Evolutionary conservation across 92 coral and sea anemone species (phyloP), one percentile per base, ranked within the genome.

Genomic region (Phenganax marumi): DNA sequence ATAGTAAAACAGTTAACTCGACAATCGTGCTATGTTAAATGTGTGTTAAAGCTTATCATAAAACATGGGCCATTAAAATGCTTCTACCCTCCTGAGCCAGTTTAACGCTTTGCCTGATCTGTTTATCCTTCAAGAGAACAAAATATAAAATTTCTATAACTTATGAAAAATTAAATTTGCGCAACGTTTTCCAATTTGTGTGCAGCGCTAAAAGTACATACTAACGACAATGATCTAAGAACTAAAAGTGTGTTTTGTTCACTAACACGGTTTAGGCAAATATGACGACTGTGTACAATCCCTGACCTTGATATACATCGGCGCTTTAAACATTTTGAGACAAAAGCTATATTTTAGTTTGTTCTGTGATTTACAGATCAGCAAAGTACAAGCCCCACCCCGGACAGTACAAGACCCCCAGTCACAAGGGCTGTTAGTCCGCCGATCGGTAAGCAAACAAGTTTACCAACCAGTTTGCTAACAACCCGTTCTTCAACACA

Each of bases 291-390:
- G 43, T 33, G 43, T 33, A 33, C 43, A 33, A 33, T 33, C 43
- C 43, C 43, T 33, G 43, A 33, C 43, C 43, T 33, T 33, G 33
- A 13, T 50, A 12, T 50, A 50, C 46, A 39, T 39, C 18, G 73
- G 16, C 49, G 49, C 26, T 46, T 68, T 19, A 0, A 68, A 58
- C 43, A 33, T 8, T 70, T 51, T 19, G 49, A 74, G 48, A 25
- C 49, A 52, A 74, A 25, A 50, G 22, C 53, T 51, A 52, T 50
- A 52, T 74, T 50, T 39, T 3, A 47, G 33, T 74, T 52, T 74
- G 47, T 74, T 74, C 53, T 74, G 79, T 74, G 79, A 74, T 74
- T 74, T 74, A 53, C 79, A 74, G 79, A 74, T 74, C 79, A 74
- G 62, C 63, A 52, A 74, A 74, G 79, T 53, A 74, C 79, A 46